phyloP scores from a whole-genome alignment of 1,140 invertebrate species.

The Bactericera cockerelli region DNA sequence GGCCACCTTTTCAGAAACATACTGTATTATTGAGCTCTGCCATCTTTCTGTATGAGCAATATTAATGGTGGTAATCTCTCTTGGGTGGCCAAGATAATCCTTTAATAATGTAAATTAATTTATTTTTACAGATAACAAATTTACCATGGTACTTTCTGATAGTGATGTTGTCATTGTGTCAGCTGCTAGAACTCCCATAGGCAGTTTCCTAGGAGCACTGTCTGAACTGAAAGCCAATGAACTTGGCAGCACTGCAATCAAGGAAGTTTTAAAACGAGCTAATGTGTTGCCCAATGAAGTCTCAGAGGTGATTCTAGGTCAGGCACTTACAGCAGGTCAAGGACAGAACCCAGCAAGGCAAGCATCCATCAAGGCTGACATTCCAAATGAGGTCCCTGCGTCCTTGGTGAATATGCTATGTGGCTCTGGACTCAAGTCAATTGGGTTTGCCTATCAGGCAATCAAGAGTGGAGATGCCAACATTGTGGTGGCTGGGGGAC shows the following conservation, averaged over 20 bases:
- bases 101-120: too few species aligned
- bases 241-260: slow-evolving; percentile 58
- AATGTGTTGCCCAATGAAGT: slow-evolving; percentile 45
- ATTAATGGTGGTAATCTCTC: too few species aligned
- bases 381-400: slow-evolving; percentile 55
- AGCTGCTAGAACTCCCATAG: slow-evolving; percentile 48
- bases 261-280: slow-evolving; percentile 47
- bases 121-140: neutral
- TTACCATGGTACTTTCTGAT: slow-evolving; percentile 13
- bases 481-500: slow-evolving; percentile 64
- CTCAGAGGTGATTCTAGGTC: slow-evolving; percentile 68
- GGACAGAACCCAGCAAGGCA: slow-evolving; percentile 79
- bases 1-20: too few species aligned
- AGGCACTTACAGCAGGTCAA: slow-evolving; percentile 51
- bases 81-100: too few species aligned
- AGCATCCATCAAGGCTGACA: slow-evolving; percentile 57
- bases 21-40: too few species aligned
- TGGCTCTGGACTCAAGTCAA: slow-evolving; percentile 70
- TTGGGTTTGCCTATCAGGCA: slow-evolving; percentile 49
- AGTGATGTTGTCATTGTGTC: slow-evolving; percentile 43
- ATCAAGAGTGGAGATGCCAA: slow-evolving; percentile 51
- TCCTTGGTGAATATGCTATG: slow-evolving; percentile 71
- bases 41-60: too few species aligned
- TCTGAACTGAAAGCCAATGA: slow-evolving; percentile 50
- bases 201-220: slow-evolving; percentile 50